phyloP scores from a whole-genome alignment of 1,140 invertebrate species.

The Phthorimaea operculella region DNA sequence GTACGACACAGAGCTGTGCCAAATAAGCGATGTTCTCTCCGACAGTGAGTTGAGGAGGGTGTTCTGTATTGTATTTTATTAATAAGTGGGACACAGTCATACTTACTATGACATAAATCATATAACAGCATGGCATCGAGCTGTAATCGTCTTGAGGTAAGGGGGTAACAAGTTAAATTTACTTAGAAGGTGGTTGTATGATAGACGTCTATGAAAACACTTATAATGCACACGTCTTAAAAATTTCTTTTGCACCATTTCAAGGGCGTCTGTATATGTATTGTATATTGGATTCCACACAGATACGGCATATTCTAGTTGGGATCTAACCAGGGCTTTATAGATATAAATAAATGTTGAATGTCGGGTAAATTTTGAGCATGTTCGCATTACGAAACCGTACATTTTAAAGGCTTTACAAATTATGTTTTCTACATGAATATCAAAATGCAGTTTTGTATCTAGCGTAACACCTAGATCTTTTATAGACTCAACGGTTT shows the following conservation, averaged over 20 bases:
- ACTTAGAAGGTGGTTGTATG: neutral
- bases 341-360: neutral
- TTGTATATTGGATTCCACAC: constrained; percentile 4
- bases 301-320: neutral
- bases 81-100: neutral
- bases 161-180: neutral
- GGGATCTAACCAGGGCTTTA: neutral
- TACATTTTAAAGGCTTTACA: neutral
- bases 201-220: neutral
- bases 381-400: neutral
- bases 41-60: too few relatives aligned
- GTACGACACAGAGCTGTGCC: neutral
- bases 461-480: neutral
- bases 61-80: neutral
- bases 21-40: neutral
- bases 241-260: constrained; percentile 2
- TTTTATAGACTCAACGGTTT: neutral
- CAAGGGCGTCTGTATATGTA: neutral
- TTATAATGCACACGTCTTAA: neutral
- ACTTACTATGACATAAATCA: constrained; percentile 5
- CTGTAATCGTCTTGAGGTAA: neutral
- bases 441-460: neutral
- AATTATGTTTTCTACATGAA: neutral
- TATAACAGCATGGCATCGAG: neutral
- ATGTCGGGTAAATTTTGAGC: neutral